Percentiles rank a stretch among this genome's conserved stretches.
Conservation (phyloP, 2,888 invertebrate species). For the Chalcosyrphus nemorum region DNA sequence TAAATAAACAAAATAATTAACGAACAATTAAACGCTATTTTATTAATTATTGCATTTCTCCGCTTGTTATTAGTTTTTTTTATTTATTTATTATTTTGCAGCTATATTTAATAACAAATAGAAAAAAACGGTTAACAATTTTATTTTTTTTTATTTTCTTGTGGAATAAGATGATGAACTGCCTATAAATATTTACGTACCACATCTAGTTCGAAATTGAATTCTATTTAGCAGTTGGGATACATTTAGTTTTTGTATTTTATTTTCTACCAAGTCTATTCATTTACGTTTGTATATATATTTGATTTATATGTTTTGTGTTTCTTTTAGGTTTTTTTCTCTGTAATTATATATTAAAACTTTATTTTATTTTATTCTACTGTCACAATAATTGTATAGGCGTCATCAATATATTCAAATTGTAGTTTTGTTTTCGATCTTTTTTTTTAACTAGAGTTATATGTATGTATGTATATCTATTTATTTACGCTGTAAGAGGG, state of each 20-base stretch:
- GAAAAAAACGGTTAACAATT: slow-evolving; percentile 7
- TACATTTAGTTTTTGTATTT: slow-evolving; percentile 8
- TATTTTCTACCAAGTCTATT: slow-evolving; percentile 40
- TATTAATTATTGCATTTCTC: slow-evolving; percentile 37
- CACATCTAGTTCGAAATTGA: neutral
- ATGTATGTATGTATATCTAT: slow-evolving; percentile 3
- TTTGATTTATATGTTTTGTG: neutral
- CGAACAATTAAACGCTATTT: slow-evolving; percentile 10
- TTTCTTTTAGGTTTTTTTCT: neutral
- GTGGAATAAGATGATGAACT: slow-evolving; percentile 1
- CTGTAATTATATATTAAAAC: slow-evolving; percentile 42
- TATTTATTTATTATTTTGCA: too few species aligned
- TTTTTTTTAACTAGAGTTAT: slow-evolving; percentile 3
- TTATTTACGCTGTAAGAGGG: slow-evolving; percentile 29
- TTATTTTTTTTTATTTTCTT: neutral
- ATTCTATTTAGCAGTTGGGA: neutral
- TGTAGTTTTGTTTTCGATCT: slow-evolving; percentile 11
- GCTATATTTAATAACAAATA: slow-evolving; percentile 1
- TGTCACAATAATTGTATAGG: slow-evolving; percentile 64
- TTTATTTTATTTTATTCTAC: slow-evolving; percentile 39
- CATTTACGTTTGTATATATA: slow-evolving; percentile 26
- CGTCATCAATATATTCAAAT: slow-evolving; percentile 44
- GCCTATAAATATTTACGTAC: neutral
- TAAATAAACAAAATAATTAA: neutral
- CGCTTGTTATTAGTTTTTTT: neutral